Percentiles rank a stretch among this genome's conserved stretches.
Conservation (phyloP, 2,797 vertebrate species). For the Rhynchotus rufescens region DNA sequence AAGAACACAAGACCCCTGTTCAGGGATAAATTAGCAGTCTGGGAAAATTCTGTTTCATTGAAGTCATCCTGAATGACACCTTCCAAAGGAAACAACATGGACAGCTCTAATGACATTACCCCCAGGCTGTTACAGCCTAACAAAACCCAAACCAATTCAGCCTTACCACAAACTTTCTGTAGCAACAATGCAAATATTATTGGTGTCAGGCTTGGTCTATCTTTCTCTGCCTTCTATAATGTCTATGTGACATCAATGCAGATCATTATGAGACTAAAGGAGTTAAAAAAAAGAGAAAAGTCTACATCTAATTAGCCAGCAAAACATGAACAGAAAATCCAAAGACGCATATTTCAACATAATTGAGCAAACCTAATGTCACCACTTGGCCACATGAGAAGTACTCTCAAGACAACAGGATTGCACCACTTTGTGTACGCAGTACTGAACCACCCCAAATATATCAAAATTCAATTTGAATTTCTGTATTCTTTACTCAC, state of each 20-base stretch:
- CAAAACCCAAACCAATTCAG: not conserved
- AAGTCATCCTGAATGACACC: not conserved
- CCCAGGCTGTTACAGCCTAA: not conserved
- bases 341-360: not conserved
- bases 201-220: not conserved
- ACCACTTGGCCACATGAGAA: not conserved
- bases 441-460: not conserved
- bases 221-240: not conserved
- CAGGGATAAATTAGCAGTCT: not conserved
- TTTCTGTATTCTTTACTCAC: not conserved
- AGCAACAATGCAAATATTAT: not conserved
- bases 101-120: not conserved
- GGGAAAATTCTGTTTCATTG: not conserved
- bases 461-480: not conserved
- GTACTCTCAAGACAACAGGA: not conserved
- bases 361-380: not conserved
- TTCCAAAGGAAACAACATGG: not conserved
- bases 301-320: not conserved
- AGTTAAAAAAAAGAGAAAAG: not conserved
- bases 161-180: not conserved
- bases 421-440: not conserved
- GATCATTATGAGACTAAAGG: not conserved
- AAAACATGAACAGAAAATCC: not conserved
- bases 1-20: not conserved
- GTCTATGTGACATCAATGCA: not conserved